Conservation (phyloP, 2,113 vertebrate genomes). For the Saguinus midas region DNA sequence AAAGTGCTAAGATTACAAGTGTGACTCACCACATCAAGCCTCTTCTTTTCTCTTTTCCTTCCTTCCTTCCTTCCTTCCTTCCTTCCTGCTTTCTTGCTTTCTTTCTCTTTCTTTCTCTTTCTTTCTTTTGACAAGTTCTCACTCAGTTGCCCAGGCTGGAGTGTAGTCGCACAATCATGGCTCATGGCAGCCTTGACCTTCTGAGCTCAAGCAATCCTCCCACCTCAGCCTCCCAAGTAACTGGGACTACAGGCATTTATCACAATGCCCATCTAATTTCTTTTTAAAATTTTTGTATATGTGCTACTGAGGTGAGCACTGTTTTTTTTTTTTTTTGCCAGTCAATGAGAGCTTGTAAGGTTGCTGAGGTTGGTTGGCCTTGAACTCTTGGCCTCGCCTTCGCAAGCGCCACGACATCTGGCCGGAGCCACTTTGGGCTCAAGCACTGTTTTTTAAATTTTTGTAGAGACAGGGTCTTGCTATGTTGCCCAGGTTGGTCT, state of each 20-base stretch:
- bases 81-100: fast-evolving
- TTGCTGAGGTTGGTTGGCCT: too few relatives aligned
- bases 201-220: background rate
- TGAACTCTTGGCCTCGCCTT: too few relatives aligned
- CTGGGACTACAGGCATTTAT: background rate
- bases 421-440: too few relatives aligned
- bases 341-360: too few relatives aligned
- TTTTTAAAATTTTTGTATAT: background rate
- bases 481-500: background rate
- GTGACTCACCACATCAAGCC: background rate
- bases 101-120: fast-evolving
- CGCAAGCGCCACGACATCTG: too few relatives aligned
- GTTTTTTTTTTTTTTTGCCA: too few relatives aligned
- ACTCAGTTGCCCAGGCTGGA: too few relatives aligned
- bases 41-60: background rate
- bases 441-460: background rate
- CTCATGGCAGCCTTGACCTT: background rate
- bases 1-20: background rate
- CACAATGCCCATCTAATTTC: background rate
- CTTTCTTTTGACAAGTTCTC: too few relatives aligned
- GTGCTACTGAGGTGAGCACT: too few relatives aligned
- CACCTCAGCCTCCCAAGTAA: background rate
- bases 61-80: too few relatives aligned
- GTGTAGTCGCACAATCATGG: too few relatives aligned
- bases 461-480: background rate